phyloP scores from a whole-genome alignment of 2,113 vertebrate species.

The Peromyscus leucopus region DNA sequence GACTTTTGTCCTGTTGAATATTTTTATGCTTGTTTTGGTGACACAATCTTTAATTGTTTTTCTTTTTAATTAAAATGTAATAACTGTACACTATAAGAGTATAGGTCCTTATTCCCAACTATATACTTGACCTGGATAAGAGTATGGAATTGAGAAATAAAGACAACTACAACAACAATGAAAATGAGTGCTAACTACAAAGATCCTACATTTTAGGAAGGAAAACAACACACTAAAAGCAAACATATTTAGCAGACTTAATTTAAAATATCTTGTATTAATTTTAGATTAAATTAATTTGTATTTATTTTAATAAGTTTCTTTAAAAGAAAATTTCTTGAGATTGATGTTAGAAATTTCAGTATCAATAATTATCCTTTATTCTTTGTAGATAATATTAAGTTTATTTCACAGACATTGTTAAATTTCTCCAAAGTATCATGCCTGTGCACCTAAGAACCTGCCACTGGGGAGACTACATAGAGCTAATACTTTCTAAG shows the following conservation, averaged over 20 bases:
- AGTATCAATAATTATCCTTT: not conserved
- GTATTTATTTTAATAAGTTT: not conserved
- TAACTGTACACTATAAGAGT: not conserved
- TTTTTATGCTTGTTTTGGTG: not conserved
- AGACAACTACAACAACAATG: not conserved
- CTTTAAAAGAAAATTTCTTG: not conserved
- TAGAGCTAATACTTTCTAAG: not conserved
- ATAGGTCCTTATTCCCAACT: not conserved
- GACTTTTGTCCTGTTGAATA: not conserved
- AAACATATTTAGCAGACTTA: constrained; percentile 3
- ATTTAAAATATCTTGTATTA: not conserved
- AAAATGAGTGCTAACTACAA: not conserved
- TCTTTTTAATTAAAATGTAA: not conserved
- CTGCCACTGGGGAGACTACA: not conserved
- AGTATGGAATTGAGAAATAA: not conserved
- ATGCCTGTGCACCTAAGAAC: not conserved
- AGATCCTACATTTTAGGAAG: not conserved
- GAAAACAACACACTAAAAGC: not conserved
- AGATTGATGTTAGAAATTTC: not conserved
- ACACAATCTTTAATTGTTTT: not conserved
- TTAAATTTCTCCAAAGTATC: not conserved
- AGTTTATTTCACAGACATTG: constrained; percentile 31
- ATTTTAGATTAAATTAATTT: not conserved
- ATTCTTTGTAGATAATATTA: not conserved
- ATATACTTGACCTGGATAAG: not conserved